Conservation (phyloP, 1,140 invertebrate genomes). For the Periplaneta americana region DNA sequence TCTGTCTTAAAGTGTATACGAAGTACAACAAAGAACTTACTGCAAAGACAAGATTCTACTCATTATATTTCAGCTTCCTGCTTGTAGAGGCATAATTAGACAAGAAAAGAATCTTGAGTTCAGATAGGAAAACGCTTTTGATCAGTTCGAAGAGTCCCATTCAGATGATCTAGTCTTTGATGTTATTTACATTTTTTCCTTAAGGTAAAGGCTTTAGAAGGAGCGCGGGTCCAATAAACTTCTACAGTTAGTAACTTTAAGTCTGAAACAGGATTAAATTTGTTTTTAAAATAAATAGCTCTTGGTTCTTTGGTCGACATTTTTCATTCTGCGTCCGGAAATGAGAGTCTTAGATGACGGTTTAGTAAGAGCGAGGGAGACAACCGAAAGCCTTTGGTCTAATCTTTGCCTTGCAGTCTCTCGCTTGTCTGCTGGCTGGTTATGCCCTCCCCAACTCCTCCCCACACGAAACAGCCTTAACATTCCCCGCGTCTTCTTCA, state of each 20-base stretch:
- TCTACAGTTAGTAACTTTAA: not conserved
- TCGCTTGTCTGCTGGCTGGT: not conserved
- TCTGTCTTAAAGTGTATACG: no score
- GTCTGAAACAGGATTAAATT: not conserved
- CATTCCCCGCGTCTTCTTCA: slow-evolving; percentile 13
- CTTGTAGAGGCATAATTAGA: no score
- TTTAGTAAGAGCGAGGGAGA: not conserved
- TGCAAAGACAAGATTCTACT: no score
- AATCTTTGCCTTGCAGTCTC: not conserved
- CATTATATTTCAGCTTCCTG: no score
- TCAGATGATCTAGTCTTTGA: not conserved
- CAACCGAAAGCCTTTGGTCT: not conserved
- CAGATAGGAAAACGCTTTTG: no score
- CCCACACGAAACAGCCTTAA: not conserved
- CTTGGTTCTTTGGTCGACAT: not conserved
- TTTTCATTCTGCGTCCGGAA: not conserved
- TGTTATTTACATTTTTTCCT: not conserved
- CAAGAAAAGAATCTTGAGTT: no score
- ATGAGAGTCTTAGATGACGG: not conserved
- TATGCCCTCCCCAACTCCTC: no score
- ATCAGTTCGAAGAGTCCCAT: no score
- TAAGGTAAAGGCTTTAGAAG: not conserved
- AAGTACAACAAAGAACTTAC: no score
- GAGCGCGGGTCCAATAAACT: not conserved
- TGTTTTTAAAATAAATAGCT: not conserved